These are phyloP conservation scores for Salvelinus sp. DNA, from an alignment of 2,113 vertebrate genomes.

Conservation along the genomic window DNA sequence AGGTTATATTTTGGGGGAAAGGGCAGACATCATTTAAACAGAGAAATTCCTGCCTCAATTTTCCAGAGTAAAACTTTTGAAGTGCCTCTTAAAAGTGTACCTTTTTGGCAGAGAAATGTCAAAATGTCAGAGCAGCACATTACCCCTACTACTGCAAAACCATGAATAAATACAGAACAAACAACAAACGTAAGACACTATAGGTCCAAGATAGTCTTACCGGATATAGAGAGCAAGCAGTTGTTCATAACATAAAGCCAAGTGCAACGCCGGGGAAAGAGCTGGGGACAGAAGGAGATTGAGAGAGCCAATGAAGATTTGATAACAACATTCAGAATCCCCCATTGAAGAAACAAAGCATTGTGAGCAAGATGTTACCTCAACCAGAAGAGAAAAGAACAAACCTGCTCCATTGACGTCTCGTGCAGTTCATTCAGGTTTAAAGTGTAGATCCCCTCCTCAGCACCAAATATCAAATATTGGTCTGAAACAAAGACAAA, in stretches of 20 bases:
- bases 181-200: constrained; percentile 8
- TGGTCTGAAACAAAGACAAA: constrained; percentile 82
- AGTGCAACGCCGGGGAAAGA: constrained; percentile 93
- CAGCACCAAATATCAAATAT: constrained; percentile 97
- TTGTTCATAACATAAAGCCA: constrained; percentile 99
- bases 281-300: constrained; percentile 64
- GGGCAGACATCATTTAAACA: background rate
- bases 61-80: background rate
- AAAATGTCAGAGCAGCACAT: background rate
- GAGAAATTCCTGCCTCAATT: background rate
- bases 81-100: background rate
- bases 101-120: background rate
- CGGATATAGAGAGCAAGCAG: constrained; percentile 94
- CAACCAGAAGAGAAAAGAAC: background rate
- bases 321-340: too few species aligned
- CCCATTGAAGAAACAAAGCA: too few species aligned
- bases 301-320: background rate
- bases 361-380: background rate
- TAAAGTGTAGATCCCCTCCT: constrained; percentile 97
- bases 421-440: constrained; percentile 98
- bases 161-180: background rate
- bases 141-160: too few species aligned
- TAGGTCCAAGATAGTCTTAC: constrained; percentile 68
- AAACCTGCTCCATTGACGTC: constrained; percentile 97
- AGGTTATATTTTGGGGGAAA: background rate